Evolutionary conservation across 2,113 vertebrate species (phyloP).

Genomic region (Pleuronectes platessa): DNA sequence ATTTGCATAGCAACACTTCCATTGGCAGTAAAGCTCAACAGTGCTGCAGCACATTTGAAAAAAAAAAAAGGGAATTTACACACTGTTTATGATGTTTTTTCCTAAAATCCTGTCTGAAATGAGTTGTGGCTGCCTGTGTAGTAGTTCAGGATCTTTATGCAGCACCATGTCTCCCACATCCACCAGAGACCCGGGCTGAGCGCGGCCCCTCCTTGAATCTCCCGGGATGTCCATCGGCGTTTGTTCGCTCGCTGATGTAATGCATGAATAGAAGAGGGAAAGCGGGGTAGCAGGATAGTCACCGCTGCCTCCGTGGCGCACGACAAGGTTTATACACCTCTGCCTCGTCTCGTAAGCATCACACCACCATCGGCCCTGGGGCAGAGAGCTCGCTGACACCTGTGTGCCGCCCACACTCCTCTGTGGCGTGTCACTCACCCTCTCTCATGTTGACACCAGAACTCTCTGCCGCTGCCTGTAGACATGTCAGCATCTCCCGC

Average conservation of each 20-base stretch:
- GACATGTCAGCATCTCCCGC: slow-evolving; percentile 54
- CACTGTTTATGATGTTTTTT: slow-evolving; percentile 6
- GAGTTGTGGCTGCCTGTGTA: neutral
- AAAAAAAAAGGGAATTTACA: neutral
- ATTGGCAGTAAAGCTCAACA: slow-evolving; percentile 8
- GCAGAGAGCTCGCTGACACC: slow-evolving; percentile 71
- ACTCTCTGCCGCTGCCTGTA: slow-evolving; percentile 59
- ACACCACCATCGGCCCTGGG: slow-evolving; percentile 61
- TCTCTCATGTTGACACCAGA: slow-evolving; percentile 67
- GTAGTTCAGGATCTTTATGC: neutral
- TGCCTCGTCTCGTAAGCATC: slow-evolving; percentile 73
- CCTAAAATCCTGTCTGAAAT: neutral
- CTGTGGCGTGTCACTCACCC: slow-evolving; percentile 61
- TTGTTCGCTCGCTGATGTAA: slow-evolving; percentile 29
- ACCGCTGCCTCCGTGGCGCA: slow-evolving; percentile 48
- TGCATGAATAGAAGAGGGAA: slow-evolving; percentile 13
- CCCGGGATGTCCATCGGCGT: slow-evolving; percentile 4
- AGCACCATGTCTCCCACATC: neutral
- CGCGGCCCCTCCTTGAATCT: slow-evolving; percentile 19
- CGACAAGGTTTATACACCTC: slow-evolving; percentile 56
- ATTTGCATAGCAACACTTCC: neutral
- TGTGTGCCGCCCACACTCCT: slow-evolving; percentile 61
- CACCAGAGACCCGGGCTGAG: neutral
- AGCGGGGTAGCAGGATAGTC: slow-evolving; percentile 25
- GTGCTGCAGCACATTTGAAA: slow-evolving; percentile 3